Percentiles rank a stretch among this genome's conserved stretches.
Evolutionary conservation across 1,140 invertebrate species (phyloP).

Genomic region (Latrodectus geometricus): DNA sequence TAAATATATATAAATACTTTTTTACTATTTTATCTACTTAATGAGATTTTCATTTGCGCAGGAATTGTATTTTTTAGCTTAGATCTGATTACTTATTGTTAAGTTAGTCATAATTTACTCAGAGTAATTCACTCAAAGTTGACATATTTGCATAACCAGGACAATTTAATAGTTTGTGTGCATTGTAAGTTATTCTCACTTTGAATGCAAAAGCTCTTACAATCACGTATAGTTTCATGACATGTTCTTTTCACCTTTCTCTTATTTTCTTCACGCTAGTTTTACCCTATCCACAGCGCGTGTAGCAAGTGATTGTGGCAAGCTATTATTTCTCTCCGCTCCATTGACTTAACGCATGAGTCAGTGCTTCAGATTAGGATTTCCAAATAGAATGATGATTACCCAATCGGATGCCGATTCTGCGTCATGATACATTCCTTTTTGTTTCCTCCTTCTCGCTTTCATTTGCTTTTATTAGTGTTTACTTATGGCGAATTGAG

Average conservation of each 20-base stretch:
- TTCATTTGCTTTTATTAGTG: no score
- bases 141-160: no score
- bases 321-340: constrained; percentile 40
- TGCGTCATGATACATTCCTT: constrained; percentile 28
- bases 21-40: no score
- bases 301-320: constrained; percentile 20
- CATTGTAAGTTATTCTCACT: no score
- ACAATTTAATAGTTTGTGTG: no score
- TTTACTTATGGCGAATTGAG: background rate
- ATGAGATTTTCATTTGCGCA: no score
- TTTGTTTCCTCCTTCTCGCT: background rate
- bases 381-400: constrained; percentile 51
- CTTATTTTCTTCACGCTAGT: constrained; percentile 11
- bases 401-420: constrained; percentile 21
- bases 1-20: no score
- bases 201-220: no score
- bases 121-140: no score
- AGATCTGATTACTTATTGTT: no score
- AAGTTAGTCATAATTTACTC: no score
- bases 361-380: constrained; percentile 29
- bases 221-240: background rate
- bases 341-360: constrained; percentile 48
- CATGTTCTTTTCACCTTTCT: constrained; percentile 1
- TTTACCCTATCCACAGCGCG: constrained; percentile 19
- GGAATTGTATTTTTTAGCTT: no score